Percentiles rank a stretch among this genome's conserved stretches.
Evolutionary conservation across 2,888 invertebrate species (phyloP).

Genomic region (Scrobipalpa costella): DNA sequence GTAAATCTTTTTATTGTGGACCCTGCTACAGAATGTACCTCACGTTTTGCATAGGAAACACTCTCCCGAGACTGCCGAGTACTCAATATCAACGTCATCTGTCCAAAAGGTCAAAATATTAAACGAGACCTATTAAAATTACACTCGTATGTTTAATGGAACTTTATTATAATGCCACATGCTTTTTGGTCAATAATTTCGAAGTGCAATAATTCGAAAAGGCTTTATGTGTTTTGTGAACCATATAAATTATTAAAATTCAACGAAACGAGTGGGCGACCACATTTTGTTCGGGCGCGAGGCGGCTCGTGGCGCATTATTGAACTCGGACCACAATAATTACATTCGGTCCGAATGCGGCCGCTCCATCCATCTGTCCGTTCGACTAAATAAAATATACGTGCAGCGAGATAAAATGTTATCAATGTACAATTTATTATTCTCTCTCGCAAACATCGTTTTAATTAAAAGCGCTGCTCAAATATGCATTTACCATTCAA

Average conservation of each 20-base stretch:
- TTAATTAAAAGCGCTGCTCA: conserved; percentile 55
- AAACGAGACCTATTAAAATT: no score
- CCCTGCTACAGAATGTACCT: conserved; percentile 43
- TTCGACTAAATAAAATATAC: conserved; percentile 67
- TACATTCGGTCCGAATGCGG: conserved; percentile 74
- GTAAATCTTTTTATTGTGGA: conserved; percentile 67
- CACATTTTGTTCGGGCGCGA: conserved; percentile 67
- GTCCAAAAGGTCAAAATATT: neutral
- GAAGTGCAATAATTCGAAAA: conserved; percentile 64
- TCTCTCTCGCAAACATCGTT: conserved; percentile 49
- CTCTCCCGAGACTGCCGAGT: neutral
- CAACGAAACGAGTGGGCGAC: conserved; percentile 66
- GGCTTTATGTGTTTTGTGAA: conserved; percentile 64
- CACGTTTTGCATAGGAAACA: conserved; percentile 33
- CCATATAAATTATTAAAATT: conserved; percentile 74
- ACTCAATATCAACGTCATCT: neutral
- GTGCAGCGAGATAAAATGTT: conserved; percentile 58
- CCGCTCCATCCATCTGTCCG: conserved; percentile 63
- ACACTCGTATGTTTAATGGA: no score
- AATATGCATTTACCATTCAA: conserved; percentile 38
- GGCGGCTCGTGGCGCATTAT: conserved; percentile 73
- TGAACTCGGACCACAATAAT: conserved; percentile 78
- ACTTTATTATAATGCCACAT: no score
- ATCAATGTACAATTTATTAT: conserved; percentile 63
- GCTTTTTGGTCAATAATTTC: conserved; percentile 10